Evolutionary conservation across 30 jellyfish, hydroid and myxozoan species (phyloP).

Genomic region (Hydractinia echinata): DNA sequence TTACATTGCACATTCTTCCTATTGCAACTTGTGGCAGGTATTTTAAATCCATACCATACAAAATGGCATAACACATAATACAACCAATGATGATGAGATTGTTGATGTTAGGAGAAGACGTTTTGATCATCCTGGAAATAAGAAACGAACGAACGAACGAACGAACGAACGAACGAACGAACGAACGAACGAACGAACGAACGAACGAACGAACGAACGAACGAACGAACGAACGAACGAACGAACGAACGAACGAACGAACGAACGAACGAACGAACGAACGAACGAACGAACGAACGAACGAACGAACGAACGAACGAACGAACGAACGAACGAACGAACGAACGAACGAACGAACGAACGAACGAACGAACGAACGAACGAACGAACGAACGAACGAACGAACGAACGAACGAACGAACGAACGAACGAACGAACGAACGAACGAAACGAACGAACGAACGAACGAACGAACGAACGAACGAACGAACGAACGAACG

Average conservation of each 20-base stretch:
- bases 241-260: too few relatives aligned
- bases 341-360: background rate
- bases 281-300: too few relatives aligned
- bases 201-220: too few relatives aligned
- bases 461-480: too few relatives aligned
- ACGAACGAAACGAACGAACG: too few relatives aligned
- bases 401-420: background rate
- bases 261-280: too few relatives aligned
- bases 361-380: background rate
- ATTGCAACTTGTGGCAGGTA: conserved; percentile 18
- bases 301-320: too few relatives aligned
- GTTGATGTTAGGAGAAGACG: conserved; percentile 82
- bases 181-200: too few relatives aligned
- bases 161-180: too few relatives aligned
- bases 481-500: too few relatives aligned
- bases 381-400: too few relatives aligned
- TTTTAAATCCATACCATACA: conserved; percentile 64
- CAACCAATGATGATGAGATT: conserved; percentile 70
- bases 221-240: too few relatives aligned
- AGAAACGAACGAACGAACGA: background rate
- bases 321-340: background rate
- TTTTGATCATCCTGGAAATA: conserved; percentile 48
- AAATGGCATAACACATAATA: conserved; percentile 57
- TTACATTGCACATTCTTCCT: conserved; percentile 59
- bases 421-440: background rate